phyloP scores from a whole-genome alignment of 2,113 vertebrate species.

The Planiliza haematocheilus region DNA sequence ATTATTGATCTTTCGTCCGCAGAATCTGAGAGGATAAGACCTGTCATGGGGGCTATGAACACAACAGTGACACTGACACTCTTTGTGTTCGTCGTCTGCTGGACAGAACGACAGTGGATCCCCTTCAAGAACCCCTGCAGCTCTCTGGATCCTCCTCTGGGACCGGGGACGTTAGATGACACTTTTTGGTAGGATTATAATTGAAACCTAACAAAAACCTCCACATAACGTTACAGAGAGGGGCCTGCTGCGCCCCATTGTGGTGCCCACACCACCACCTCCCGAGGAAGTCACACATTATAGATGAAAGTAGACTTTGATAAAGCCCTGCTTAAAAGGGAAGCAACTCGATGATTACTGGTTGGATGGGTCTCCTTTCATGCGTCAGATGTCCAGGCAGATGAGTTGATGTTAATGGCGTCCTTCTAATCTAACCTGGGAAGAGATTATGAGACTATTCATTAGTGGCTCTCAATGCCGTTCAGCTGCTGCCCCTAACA shows the following conservation, averaged over 20 bases:
- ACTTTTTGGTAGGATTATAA: conserved; percentile 50
- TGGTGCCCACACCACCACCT: conserved; percentile 51
- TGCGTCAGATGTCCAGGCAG: conserved; percentile 69
- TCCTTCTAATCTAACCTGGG: conserved; percentile 75
- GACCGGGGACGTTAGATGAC: conserved; percentile 35
- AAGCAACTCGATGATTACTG: conserved; percentile 67
- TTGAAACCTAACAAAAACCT: conserved; percentile 65
- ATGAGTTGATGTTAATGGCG: conserved; percentile 75
- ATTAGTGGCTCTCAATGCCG: conserved; percentile 69
- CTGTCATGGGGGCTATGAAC: conserved; percentile 3
- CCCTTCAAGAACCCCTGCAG: conserved; percentile 31
- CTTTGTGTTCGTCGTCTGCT: conserved; percentile 20
- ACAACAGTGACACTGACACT: conserved; percentile 9
- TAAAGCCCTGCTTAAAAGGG: conserved; percentile 67
- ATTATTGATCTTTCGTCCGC: conserved; percentile 7
- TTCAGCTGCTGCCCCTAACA: conserved; percentile 62
- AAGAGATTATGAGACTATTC: conserved; percentile 74
- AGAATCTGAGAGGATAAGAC: not conserved
- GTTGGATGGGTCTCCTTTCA: conserved; percentile 69
- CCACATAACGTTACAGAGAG: conserved; percentile 38
- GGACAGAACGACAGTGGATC: conserved; percentile 34
- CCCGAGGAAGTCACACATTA: conserved; percentile 69
- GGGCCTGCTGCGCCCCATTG: conserved; percentile 46
- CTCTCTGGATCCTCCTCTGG: conserved; percentile 42
- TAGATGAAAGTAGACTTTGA: conserved; percentile 79